These are phyloP conservation scores for Cepphus grylle DNA, from an alignment of 2,113 vertebrate genomes.

Conservation along the genomic window DNA sequence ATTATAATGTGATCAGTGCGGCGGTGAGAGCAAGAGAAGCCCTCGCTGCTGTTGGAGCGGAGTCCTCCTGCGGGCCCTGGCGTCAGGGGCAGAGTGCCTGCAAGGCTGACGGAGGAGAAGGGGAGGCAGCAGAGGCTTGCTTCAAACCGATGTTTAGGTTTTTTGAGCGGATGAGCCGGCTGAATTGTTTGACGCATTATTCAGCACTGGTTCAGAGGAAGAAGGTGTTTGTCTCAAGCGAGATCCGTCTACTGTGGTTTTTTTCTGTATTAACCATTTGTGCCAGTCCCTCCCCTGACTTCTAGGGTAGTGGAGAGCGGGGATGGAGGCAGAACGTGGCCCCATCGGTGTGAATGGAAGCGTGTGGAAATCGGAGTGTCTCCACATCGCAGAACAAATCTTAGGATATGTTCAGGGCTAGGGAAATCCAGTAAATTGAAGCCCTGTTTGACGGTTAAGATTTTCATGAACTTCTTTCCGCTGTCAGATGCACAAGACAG, in stretches of 20 bases:
- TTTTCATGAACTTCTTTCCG: background rate
- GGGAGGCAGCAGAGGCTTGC: background rate
- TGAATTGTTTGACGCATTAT: background rate
- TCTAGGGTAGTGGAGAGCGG: background rate
- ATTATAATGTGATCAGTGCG: constrained; percentile 21
- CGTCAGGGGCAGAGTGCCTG: background rate
- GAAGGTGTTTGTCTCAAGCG: background rate
- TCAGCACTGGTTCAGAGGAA: background rate
- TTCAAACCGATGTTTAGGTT: background rate
- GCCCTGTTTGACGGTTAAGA: background rate
- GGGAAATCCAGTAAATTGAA: background rate
- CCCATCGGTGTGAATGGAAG: background rate
- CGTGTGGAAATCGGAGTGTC: background rate
- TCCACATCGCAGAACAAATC: background rate
- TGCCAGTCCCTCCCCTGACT: background rate
- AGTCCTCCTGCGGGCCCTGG: background rate
- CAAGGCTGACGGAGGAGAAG: background rate
- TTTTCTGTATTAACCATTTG: background rate
- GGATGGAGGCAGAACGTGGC: background rate
- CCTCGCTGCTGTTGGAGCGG: background rate
- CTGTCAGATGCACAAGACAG: background rate
- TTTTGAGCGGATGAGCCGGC: background rate
- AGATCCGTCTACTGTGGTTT: background rate
- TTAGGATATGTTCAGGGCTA: background rate
- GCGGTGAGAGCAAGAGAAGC: background rate